phyloP scores from a whole-genome alignment of 2,113 vertebrate genomes.

The Sturnira hondurensis region DNA sequence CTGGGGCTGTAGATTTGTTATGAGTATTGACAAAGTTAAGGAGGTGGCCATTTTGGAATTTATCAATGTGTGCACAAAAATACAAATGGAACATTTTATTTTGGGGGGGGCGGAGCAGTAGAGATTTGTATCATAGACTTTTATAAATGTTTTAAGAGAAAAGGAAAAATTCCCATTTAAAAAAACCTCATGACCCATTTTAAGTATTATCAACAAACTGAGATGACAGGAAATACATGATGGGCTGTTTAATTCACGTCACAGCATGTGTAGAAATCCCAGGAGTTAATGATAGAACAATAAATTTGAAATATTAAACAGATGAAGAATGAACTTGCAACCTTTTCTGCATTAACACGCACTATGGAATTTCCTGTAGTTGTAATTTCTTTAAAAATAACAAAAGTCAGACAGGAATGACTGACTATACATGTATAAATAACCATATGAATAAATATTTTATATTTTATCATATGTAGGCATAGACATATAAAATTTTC shows the following conservation, averaged over 20 bases:
- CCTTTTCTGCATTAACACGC: constrained; percentile 72
- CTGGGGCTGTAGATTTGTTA: neutral
- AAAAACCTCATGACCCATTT: constrained; percentile 35
- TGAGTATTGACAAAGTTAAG: neutral
- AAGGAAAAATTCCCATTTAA: constrained; percentile 42
- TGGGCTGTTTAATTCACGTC: constrained; percentile 63
- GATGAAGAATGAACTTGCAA: constrained; percentile 82
- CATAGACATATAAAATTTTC: neutral
- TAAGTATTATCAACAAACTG: constrained; percentile 50
- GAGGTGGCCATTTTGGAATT: neutral
- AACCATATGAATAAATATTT: neutral
- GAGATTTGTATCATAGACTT: neutral
- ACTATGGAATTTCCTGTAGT: constrained; percentile 64
- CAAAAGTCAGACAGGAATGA: constrained; percentile 30
- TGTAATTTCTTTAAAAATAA: constrained; percentile 54
- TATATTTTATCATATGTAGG: neutral
- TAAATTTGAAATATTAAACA: constrained; percentile 78
- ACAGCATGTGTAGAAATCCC: constrained; percentile 63
- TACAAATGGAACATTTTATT: constrained; percentile 54
- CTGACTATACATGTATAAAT: neutral
- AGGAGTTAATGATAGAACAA: constrained; percentile 49
- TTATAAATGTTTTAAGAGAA: constrained; percentile 62
- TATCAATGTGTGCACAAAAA: constrained; percentile 38
- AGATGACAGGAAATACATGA: constrained; percentile 73
- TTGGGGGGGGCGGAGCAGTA: no score